phyloP scores from a whole-genome alignment of 1,140 invertebrate species.

The Lasioglossum albipes region DNA sequence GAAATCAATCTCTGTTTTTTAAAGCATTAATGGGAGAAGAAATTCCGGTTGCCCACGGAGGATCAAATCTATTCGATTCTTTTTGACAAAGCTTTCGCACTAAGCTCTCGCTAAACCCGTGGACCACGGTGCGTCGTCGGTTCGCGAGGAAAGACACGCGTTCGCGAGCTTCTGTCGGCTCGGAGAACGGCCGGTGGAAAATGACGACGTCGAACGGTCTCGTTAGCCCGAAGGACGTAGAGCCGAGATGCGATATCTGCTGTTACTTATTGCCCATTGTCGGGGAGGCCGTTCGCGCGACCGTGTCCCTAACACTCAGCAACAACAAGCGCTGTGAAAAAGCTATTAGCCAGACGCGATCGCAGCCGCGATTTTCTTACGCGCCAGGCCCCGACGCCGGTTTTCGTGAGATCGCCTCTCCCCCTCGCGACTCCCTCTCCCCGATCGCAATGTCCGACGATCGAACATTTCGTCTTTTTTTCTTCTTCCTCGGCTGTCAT shows the following conservation, averaged over 20 bases:
- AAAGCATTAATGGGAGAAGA: no score
- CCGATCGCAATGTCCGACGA: no score
- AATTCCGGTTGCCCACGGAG: no score
- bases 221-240: conserved; percentile 51
- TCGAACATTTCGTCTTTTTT: no score
- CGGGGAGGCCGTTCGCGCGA: conserved; percentile 24
- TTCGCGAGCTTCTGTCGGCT: not conserved
- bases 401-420: no score
- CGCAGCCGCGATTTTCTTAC: not conserved
- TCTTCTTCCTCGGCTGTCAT: not conserved
- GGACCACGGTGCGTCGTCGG: not conserved
- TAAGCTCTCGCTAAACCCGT: no score
- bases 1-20: no score
- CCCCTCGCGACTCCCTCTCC: no score
- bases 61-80: no score
- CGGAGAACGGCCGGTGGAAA: conserved; percentile 38
- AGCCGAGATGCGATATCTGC: conserved; percentile 57
- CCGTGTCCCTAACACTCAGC: conserved; percentile 30
- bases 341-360: conserved; percentile 53
- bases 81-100: no score
- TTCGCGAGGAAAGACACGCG: not conserved
- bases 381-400: not conserved
- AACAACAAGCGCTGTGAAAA: conserved; percentile 34
- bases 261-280: conserved; percentile 67
- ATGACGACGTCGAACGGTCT: conserved; percentile 56